A percentile compares a stretch with the other conserved stretches of the same genome.
These are phyloP conservation scores for Phalanger gymnotis DNA, from an alignment of 2,797 vertebrate species.

Conservation along the genomic window DNA sequence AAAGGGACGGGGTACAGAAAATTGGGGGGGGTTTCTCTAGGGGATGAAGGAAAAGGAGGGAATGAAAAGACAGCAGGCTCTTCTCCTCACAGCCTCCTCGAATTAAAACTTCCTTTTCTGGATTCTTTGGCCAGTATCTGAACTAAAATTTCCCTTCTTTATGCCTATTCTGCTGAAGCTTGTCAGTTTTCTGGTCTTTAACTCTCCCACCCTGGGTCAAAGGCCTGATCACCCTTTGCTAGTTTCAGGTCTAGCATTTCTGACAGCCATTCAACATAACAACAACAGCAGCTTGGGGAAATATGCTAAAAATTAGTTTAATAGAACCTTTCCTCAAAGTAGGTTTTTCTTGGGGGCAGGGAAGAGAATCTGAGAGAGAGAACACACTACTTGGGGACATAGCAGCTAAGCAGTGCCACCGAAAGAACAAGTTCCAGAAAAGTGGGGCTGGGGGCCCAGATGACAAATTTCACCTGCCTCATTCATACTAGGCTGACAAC, in stretches of 20 bases:
- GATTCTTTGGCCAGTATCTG: not conserved
- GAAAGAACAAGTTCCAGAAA: slow-evolving; percentile 2
- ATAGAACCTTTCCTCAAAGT: not conserved
- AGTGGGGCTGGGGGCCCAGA: not conserved
- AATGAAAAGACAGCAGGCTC: not conserved
- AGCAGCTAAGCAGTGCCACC: not conserved
- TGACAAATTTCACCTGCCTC: not conserved
- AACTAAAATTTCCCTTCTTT: not conserved
- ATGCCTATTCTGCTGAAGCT: not conserved
- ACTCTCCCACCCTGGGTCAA: not conserved
- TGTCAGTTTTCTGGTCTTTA: not conserved
- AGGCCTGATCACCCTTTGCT: not conserved
- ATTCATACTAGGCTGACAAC: not conserved
- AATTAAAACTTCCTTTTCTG: not conserved
- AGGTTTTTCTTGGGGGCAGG: not conserved
- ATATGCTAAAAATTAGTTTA: not conserved
- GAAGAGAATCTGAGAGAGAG: not conserved
- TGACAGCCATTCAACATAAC: not conserved
- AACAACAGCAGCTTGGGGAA: not conserved
- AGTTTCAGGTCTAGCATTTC: not conserved
- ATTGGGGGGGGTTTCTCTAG: not conserved
- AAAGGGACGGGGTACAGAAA: not conserved
- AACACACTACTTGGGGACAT: not conserved
- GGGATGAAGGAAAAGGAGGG: not conserved
- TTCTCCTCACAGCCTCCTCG: not conserved